Evolutionary conservation across 2,113 vertebrate genomes (phyloP).

Genomic region (Salvelinus alpinus): DNA sequence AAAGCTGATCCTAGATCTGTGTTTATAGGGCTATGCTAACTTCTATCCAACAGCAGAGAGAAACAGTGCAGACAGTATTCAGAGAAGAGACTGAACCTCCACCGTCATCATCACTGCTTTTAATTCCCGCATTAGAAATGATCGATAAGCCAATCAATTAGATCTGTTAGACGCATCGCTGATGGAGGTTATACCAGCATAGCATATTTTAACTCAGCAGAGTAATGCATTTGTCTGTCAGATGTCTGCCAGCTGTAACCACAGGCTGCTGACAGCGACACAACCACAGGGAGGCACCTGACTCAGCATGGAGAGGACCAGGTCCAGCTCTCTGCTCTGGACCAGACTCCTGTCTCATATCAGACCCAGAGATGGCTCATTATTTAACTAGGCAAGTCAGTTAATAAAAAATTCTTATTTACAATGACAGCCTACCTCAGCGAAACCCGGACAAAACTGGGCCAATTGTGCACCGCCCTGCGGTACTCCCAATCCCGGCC

Average conservation of each 20-base stretch:
- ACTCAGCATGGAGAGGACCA: conserved; percentile 66
- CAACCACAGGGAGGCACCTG: conserved; percentile 29
- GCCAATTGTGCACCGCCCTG: too few relatives aligned
- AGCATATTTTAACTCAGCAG: conserved; percentile 72
- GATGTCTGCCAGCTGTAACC: conserved; percentile 64
- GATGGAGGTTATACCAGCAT: conserved; percentile 68
- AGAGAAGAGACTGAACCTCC: conserved; percentile 40
- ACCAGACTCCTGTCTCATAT: conserved; percentile 14
- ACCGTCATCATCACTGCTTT: conserved; percentile 49
- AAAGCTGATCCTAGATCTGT: background rate
- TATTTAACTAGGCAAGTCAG: too few relatives aligned
- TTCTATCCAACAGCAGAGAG: background rate
- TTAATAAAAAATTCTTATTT: too few relatives aligned
- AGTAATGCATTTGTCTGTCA: conserved; percentile 61
- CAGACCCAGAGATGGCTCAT: too few relatives aligned
- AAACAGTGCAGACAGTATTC: background rate
- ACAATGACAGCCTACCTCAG: too few relatives aligned
- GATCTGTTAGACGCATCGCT: conserved; percentile 70
- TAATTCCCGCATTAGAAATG: conserved; percentile 60
- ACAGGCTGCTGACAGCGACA: conserved; percentile 33
- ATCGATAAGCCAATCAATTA: conserved; percentile 78
- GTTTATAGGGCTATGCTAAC: background rate
- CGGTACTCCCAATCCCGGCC: too few relatives aligned
- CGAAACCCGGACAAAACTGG: too few relatives aligned
- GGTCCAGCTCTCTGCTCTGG: conserved; percentile 9